These are phyloP conservation scores for Tragelaphus strepsiceros DNA, from an alignment of 2,113 vertebrate species.

Conservation along the genomic window DNA sequence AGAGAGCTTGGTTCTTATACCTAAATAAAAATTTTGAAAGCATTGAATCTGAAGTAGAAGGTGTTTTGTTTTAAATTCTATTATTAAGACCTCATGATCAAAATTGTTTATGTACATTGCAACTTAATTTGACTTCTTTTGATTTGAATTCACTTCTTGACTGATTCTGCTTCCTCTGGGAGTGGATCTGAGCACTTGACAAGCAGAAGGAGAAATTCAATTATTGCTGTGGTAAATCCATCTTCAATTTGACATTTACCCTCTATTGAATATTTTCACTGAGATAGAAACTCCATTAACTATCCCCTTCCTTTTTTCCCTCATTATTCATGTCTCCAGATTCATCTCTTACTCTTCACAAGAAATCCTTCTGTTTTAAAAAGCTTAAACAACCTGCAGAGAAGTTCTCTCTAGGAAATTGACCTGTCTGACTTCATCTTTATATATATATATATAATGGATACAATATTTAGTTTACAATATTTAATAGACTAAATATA, in stretches of 20 bases:
- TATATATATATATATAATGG: no score
- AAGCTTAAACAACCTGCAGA: neutral
- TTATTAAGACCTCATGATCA: neutral
- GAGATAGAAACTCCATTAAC: neutral
- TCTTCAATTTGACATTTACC: slow-evolving; percentile 44
- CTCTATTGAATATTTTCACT: neutral
- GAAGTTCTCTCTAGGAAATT: neutral
- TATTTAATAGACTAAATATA: no score
- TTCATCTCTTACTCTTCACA: neutral
- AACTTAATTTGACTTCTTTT: slow-evolving; percentile 22
- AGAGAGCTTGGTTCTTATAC: neutral
- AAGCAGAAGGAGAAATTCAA: slow-evolving; percentile 1
- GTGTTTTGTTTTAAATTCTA: neutral
- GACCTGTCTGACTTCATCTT: neutral
- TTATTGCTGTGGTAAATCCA: neutral
- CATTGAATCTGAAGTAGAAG: neutral
- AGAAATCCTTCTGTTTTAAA: neutral
- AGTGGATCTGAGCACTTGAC: neutral
- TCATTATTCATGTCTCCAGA: neutral
- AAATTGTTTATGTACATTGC: neutral
- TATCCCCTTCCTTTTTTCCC: neutral
- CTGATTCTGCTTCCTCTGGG: neutral
- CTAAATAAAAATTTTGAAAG: neutral
- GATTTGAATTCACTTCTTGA: slow-evolving; percentile 28
- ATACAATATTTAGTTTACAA: no score